Base-by-base conservation (phyloP, 1,140 invertebrate species). In the Anastrepha ludens region DNA sequence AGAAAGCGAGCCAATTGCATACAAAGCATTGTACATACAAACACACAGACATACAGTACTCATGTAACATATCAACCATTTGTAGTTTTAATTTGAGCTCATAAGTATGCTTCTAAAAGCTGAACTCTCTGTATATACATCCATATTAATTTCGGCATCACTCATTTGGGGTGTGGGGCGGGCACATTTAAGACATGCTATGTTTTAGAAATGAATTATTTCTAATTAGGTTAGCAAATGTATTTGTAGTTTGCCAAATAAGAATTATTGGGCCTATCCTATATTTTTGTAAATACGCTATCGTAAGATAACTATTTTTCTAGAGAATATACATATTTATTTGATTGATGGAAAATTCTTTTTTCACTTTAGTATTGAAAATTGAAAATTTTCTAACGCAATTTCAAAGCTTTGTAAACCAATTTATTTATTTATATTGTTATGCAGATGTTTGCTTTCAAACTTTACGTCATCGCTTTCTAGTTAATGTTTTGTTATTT, bases 201-300 rank as follows among this genome's bases (percentile, higher is more conserved):
- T 81, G 4, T 55, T 86, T 86, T 86, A 86, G 85, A 62, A 86
- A 86, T 62, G 59, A 65, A 9, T 86, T 64, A 86, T 86, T 81
- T 81, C 74, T 81, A 81, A 81, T 81, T 81, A 81, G 8, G 47
- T 81, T 81, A 81, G 74, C 74, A 81, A 81, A 55, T 81, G 9
- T 81, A 55, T 81, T 81, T 81, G 74, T 81, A 81, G 74, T 81
- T 81, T 81, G 17, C 47, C 47, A 81, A 55, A 55, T 20, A 81
- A 81, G 4, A 62, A 62, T 62, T 15, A 15, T 17, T 62, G 4
- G n/a, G 60, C 1, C 9, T 62, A 62, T 17, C n/a, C 17, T 81
- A 81, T 64, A n/a, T 64, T 13, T 81, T 81, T 81, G 74, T 81
- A 81, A 81, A 81, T 81, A 81, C n/a, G 74, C 74, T 81, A 81